A percentile compares a stretch with the other conserved stretches of the same genome.
phyloP scores from a whole-genome alignment of 2,113 vertebrate genomes.

The Chaetorhynchus papuensis region DNA sequence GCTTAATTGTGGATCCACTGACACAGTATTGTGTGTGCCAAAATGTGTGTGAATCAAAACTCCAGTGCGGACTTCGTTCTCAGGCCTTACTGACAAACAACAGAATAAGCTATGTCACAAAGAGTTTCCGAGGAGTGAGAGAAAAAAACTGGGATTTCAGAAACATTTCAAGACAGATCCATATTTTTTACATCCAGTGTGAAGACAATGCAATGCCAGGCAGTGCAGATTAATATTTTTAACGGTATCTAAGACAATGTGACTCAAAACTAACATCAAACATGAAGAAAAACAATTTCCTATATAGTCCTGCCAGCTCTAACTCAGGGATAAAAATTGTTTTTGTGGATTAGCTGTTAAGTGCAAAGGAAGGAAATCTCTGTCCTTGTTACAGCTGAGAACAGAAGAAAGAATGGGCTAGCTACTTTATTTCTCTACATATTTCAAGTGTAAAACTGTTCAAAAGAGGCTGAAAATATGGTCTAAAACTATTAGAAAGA shows the following conservation, averaged over 20 bases:
- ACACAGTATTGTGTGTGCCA: background rate
- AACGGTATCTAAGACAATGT: background rate
- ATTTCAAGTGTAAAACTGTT: background rate
- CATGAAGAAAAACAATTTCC: background rate
- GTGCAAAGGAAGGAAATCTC: background rate
- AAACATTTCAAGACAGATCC: background rate
- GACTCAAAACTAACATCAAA: background rate
- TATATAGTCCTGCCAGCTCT: background rate
- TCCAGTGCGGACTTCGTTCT: background rate
- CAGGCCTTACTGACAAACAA: background rate
- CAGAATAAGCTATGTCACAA: background rate
- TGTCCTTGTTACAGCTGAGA: accelerated
- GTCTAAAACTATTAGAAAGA: background rate
- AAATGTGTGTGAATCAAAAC: background rate
- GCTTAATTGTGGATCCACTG: background rate
- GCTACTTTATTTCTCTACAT: background rate
- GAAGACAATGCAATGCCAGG: background rate
- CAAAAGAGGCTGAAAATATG: background rate
- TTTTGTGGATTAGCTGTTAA: background rate
- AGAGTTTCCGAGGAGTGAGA: background rate
- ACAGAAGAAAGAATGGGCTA: background rate
- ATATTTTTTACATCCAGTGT: background rate
- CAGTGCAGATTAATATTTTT: background rate
- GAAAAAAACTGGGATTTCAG: background rate
- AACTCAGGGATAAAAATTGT: background rate